Base-by-base conservation (phyloP, 1,140 invertebrate species). In the Drusus annulatus region DNA sequence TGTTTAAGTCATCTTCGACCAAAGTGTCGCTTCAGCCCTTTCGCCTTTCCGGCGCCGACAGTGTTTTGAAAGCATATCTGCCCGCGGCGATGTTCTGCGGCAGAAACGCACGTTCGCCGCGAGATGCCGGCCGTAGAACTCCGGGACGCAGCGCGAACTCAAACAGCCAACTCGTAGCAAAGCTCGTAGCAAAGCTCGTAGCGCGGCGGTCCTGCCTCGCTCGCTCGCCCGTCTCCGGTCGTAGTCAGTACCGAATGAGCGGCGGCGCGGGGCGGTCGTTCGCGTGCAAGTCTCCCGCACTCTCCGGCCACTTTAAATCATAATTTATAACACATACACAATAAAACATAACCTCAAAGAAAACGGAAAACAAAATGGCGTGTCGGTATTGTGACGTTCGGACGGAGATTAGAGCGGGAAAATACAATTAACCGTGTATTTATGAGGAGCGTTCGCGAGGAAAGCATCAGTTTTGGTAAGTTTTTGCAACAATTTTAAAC, bases 311-410 rank as follows among this genome's bases (percentile, higher is more conserved):
- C 16, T 45, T 45, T 45, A 45, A 45, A 36, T 19, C 10, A 28
- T 25, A 56, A 58, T 19, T 28, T 31, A 31, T 28, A 58, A 75
- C 54, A 75, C 54, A 75, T 73, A 73, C 69, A 75, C 71, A 75
- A 75, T 75, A 75, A 75, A 58, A 75, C 71, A 75, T 75, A 75
- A 75, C 71, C 71, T 75, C 71, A 75, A 75, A 75, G 68, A 52
- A 71, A 71, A 19, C 16, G 52, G 21, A 58, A 75, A 75, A 75
- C 71, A 75, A 75, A n/a, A 75, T 75, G 71, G 71, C 71, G 71
- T 75, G 69, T 73, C 69, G 71, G 52, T 58, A 75, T 75, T 75
- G 71, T 75, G 71, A 75, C 52, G 28, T 71, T 71, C 17, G 31
- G 10, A 45, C 36, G 36, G 6, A 25, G 25, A 31, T 56, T 58